Percentiles rank a stretch among this genome's conserved stretches.
These are phyloP conservation scores for Megatriorchis doriae DNA, from an alignment of 2,113 vertebrate genomes.

Conservation along the genomic window DNA sequence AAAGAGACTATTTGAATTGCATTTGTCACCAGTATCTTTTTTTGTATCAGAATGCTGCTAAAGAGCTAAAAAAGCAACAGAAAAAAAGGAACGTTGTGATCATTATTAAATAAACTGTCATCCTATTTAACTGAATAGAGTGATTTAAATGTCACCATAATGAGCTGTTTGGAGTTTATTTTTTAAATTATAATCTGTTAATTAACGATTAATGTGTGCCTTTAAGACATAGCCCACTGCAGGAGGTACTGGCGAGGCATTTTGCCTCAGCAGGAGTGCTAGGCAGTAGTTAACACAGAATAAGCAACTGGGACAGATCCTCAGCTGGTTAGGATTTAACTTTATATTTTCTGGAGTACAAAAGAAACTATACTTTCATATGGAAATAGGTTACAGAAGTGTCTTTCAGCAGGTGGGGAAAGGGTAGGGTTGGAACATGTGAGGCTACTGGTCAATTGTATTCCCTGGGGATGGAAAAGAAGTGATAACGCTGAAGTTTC, in stretches of 20 bases:
- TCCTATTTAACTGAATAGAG: background rate
- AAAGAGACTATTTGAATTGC: background rate
- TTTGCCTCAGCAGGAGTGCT: conserved; percentile 35
- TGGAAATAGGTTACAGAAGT: background rate
- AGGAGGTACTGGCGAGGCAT: conserved; percentile 21
- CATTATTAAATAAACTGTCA: conserved; percentile 28
- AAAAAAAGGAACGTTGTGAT: background rate
- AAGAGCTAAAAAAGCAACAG: background rate
- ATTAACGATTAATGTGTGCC: conserved; percentile 45
- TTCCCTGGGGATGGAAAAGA: background rate
- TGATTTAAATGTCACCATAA: conserved; percentile 46
- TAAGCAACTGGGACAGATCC: background rate
- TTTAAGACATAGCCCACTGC: conserved; percentile 45
- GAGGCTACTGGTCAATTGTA: background rate
- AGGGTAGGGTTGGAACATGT: background rate
- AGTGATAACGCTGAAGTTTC: background rate
- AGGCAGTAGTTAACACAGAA: conserved; percentile 27
- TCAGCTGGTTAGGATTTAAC: conserved; percentile 16
- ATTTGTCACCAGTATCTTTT: background rate
- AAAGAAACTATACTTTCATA: conserved; percentile 8
- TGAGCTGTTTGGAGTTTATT: conserved; percentile 41
- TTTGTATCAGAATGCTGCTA: background rate
- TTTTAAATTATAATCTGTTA: conserved; percentile 54
- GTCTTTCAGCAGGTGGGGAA: background rate
- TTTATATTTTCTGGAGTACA: conserved; percentile 6